Evolutionary conservation across 2,888 invertebrate species (phyloP).

Genomic region (Anagyrus pseudococci): DNA sequence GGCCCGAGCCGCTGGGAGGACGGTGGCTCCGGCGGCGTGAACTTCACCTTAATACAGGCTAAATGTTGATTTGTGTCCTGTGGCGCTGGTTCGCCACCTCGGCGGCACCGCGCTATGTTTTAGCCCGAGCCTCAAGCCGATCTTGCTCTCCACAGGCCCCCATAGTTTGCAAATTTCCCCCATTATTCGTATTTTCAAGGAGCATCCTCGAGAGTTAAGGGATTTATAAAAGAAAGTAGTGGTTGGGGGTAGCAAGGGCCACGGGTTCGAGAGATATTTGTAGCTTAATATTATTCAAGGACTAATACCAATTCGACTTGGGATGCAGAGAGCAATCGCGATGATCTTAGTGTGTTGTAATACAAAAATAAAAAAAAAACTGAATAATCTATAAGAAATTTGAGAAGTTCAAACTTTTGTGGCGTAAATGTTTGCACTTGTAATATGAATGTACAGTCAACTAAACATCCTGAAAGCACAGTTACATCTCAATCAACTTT

Average conservation of each 20-base stretch:
- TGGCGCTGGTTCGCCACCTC: constrained; percentile 46
- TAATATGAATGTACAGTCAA: too few species aligned
- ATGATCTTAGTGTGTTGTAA: too few species aligned
- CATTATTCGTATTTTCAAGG: constrained; percentile 38
- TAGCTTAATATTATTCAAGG: constrained; percentile 19
- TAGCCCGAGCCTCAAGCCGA: constrained; percentile 40
- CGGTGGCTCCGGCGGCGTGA: constrained; percentile 35
- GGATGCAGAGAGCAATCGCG: too few species aligned
- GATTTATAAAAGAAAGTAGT: constrained; percentile 22
- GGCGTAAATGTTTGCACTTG: too few species aligned
- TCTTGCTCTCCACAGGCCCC: constrained; percentile 36
- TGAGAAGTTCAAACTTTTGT: too few species aligned
- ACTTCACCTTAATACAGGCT: constrained; percentile 60
- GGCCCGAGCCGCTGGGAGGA: neutral
- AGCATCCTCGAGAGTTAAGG: constrained; percentile 34
- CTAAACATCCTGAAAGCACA: too few species aligned
- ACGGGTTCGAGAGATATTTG: neutral
- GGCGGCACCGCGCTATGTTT: too few species aligned
- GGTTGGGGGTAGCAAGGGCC: neutral
- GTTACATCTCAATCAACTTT: too few species aligned
- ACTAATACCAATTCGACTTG: constrained; percentile 8
- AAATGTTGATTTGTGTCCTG: constrained; percentile 58
- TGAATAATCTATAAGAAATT: too few species aligned
- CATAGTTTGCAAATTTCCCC: constrained; percentile 37
- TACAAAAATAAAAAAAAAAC: too few species aligned